These are phyloP conservation scores for Lithophane leautieri DNA, from an alignment of 2,888 invertebrate genomes.

Conservation along the genomic window DNA sequence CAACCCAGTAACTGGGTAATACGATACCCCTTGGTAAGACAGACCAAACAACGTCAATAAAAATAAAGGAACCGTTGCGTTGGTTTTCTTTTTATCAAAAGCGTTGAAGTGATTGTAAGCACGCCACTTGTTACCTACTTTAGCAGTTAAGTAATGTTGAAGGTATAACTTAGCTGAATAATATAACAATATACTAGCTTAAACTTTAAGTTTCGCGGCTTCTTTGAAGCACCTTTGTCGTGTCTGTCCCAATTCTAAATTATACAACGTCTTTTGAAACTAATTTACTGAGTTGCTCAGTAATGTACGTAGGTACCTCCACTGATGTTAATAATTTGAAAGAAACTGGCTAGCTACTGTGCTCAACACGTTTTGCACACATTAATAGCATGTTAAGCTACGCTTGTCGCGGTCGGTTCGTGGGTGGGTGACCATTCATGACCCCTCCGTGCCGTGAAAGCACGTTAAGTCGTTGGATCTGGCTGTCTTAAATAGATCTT, in stretches of 20 bases:
- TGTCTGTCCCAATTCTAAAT: constrained; percentile 22
- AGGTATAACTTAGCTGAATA: constrained; percentile 7
- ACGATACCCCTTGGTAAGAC: too few relatives aligned
- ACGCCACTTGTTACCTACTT: constrained; percentile 4
- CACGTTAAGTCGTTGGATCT: not conserved
- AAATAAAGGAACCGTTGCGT: not conserved
- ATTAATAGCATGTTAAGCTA: not conserved
- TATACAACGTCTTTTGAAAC: constrained; percentile 8
- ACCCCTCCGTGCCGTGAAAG: not conserved
- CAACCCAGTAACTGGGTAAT: too few relatives aligned
- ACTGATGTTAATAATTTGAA: not conserved
- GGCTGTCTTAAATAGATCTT: not conserved
- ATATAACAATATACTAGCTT: not conserved
- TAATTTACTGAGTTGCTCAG: not conserved
- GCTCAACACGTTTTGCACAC: not conserved
- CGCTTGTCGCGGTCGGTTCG: not conserved
- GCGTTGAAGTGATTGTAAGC: not conserved
- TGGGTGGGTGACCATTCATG: not conserved
- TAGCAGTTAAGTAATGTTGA: not conserved
- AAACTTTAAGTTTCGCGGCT: constrained; percentile 18
- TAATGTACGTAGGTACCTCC: not conserved
- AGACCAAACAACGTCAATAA: not conserved
- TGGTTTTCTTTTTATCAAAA: constrained; percentile 9
- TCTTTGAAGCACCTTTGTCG: constrained; percentile 15
- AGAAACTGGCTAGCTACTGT: not conserved